Evolutionary conservation across 2,797 vertebrate genomes (phyloP).

Genomic region (Epinephelus coioides): DNA sequence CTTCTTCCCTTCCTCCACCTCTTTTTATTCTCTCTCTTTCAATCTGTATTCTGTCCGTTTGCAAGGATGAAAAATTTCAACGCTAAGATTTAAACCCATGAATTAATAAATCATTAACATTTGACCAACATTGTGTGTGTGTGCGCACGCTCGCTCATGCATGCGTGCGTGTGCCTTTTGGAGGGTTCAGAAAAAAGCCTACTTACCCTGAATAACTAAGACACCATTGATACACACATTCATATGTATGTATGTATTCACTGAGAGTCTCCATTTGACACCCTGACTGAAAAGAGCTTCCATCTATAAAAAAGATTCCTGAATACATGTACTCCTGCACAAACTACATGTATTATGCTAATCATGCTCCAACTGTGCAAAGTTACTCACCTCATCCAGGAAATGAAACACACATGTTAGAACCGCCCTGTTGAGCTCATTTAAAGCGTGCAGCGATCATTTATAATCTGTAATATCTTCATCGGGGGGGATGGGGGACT

Average conservation of each 20-base stretch:
- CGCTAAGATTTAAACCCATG: constrained; percentile 59
- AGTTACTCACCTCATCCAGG: constrained; percentile 33
- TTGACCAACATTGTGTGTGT: constrained; percentile 51
- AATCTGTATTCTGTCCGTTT: constrained; percentile 58
- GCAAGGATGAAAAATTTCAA: constrained; percentile 50
- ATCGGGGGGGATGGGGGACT: background rate
- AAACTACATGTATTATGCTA: constrained; percentile 50
- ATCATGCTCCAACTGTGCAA: constrained; percentile 25
- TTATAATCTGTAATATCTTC: constrained; percentile 2
- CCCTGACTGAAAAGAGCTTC: constrained; percentile 13
- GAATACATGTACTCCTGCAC: constrained; percentile 35
- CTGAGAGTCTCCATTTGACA: background rate
- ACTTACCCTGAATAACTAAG: constrained; percentile 28
- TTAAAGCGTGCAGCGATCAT: constrained; percentile 1
- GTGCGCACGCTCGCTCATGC: background rate
- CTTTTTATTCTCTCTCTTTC: constrained; percentile 20
- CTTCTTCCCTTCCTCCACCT: constrained; percentile 22
- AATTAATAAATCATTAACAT: constrained; percentile 75
- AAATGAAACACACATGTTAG: constrained; percentile 23
- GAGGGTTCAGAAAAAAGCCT: constrained; percentile 21
- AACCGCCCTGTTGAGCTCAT: constrained; percentile 14
- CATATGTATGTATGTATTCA: background rate
- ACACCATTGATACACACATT: constrained; percentile 24
- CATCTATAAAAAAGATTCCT: constrained; percentile 1
- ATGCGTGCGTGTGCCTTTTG: background rate